Base-by-base conservation (phyloP, 2,888 invertebrate species). In the Lithophane socia region DNA sequence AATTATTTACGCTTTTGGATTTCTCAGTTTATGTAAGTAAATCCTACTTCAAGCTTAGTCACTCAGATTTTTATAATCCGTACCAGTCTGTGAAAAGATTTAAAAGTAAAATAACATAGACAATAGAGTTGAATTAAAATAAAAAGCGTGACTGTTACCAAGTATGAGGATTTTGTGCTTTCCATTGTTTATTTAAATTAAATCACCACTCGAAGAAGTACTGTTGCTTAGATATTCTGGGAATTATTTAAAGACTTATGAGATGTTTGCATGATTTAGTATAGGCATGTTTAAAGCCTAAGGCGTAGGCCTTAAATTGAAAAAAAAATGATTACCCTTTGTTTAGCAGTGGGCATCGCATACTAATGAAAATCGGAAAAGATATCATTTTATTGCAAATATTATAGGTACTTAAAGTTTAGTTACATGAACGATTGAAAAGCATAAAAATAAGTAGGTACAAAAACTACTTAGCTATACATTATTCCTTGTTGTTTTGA, bases 161-260 rank as follows among this genome's bases (percentile, higher is more conserved):
- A 49, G 29, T 24, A 54, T 68, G 74, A 80, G 75, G 64, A 84
- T 49, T 74, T 61, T 52, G n/a, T 56, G 49, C 63, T 71, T 82
- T 71, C 60, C 16, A 79, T 80, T 82, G 67, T 83, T 66, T 54
- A 77, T 73, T 52, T 56, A 67, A 82, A 65, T 69, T 29, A 70
- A 66, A 76, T 67, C 52, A 58, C 24, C 24, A 82, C 24, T 82
- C 56, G 10, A 18, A 70, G n/a, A 56, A 13, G 5, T 37, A n/a
- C n/a, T n/a, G n/a, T 66, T 49, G n/a, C 44, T 24, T 42, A 52
- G 9, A 66, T 24, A 44, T 52, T 64, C 49, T 42, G 24, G 13
- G 37, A 81, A 65, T 44, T 64, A 44, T 64, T 56, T 58, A 12
- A 49, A 37, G 58, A 16, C 10, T 8, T 60, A 79, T 12, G 5